These are phyloP conservation scores for Epiblema foenella DNA, from an alignment of 2,888 invertebrate species.

Conservation along the genomic window DNA sequence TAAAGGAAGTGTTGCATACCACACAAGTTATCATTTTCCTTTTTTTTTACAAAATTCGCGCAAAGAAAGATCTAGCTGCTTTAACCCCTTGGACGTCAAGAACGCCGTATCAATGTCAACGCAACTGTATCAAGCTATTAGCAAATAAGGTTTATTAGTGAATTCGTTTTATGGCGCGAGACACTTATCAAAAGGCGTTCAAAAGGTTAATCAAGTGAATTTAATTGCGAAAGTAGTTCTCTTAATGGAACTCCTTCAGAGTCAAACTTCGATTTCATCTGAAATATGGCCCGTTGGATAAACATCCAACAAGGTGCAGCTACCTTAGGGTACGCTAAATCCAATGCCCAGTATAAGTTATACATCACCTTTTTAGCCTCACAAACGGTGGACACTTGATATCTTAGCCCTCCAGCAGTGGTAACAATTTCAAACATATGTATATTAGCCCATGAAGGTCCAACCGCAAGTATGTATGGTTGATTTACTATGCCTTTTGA, in stretches of 20 bases:
- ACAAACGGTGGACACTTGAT: neutral
- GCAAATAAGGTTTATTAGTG: slow-evolving; percentile 9
- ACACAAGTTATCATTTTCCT: slow-evolving; percentile 15
- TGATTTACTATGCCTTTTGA: slow-evolving; percentile 1
- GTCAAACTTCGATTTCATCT: neutral
- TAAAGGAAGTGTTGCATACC: slow-evolving; percentile 15
- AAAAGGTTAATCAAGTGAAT: neutral
- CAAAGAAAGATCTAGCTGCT: neutral
- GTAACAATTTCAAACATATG: slow-evolving; percentile 1
- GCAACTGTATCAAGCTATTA: neutral
- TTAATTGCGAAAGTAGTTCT: slow-evolving; percentile 1
- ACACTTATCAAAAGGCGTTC: neutral
- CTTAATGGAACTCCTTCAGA: slow-evolving; percentile 5
- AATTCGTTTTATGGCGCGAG: slow-evolving; percentile 4
- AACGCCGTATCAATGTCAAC: too few relatives aligned
- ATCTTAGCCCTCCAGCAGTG: slow-evolving; percentile 6
- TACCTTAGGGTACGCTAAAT: neutral
- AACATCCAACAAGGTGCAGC: neutral
- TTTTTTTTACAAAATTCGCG: slow-evolving; percentile 3
- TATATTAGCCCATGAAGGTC: slow-evolving; percentile 1
- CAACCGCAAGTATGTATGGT: neutral
- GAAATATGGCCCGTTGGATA: neutral
- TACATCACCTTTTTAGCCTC: neutral
- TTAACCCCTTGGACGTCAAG: neutral
- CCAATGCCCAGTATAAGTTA: slow-evolving; percentile 7